Base-by-base conservation (phyloP, 2,888 invertebrate genomes). In the Myathropa florea region DNA sequence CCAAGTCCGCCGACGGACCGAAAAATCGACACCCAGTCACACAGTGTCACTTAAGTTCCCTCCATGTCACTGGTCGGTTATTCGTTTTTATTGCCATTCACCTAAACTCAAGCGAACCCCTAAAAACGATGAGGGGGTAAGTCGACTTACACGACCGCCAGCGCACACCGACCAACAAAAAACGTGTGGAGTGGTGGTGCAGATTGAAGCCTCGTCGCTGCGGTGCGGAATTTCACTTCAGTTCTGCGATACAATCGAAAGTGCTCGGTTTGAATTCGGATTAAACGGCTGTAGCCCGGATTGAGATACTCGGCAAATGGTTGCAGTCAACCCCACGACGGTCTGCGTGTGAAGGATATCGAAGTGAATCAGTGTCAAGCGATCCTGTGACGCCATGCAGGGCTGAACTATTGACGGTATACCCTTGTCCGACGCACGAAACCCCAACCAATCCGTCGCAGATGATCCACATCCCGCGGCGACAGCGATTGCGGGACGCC, bases 211-310 rank as follows among this genome's bases (percentile, higher is more conserved):
- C 59, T 59, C 59, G 28, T 73, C 28, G 86, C 65, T 55, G 60
- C 68, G 64, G 26, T 64, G 64, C 39, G 36, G 33, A 46, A 59
- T 70, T 65, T 78, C 70, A 70, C 60, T 78, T 80, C 53, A 86
- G 86, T 86, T 83, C 30, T 83, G 78, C 73, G 83, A 71, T 75
- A 83, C 75, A 78, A 75, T 86, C 77, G 86, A 86, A 86, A 86
- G 86, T 83, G 71, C 60, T 78, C 71, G 83, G 86, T 86, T 83
- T 64, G 73, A n/a, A 72, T 68, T 76, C 68, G 78, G 46, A 46
- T 46, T 18, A 46, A 46, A 18, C 18, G 46, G 46, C 46, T 46
- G 18, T 18, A 18, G 46, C 46, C 46, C 46, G n/a, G 46, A 6
- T 46, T n/a, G 18, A 46, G 6, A 6, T 46, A n/a, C n/a, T n/a